Percentiles rank a stretch among this genome's conserved stretches.
phyloP scores from a whole-genome alignment of 2,113 vertebrate genomes.

The Rhombomys opimus region DNA sequence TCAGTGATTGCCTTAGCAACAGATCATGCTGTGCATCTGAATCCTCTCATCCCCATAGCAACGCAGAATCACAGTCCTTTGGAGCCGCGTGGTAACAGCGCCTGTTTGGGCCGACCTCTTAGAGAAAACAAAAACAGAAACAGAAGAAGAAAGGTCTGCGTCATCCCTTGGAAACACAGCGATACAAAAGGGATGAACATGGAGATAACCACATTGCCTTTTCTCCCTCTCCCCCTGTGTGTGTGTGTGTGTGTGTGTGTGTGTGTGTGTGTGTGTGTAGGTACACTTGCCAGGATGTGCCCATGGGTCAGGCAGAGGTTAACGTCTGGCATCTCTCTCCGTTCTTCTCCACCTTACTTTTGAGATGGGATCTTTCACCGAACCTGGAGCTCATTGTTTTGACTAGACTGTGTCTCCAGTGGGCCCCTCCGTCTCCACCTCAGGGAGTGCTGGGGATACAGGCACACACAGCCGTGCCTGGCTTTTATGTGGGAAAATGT shows the following conservation, averaged over 20 bases:
- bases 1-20: constrained; percentile 49
- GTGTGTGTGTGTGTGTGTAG: neutral
- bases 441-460: neutral
- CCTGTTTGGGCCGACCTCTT: constrained; percentile 20
- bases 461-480: too few relatives aligned
- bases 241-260: neutral
- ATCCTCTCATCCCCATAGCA: constrained; percentile 68
- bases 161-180: neutral
- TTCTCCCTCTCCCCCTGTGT: neutral
- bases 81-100: neutral
- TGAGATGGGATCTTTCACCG: neutral
- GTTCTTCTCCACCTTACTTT: neutral
- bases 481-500: neutral
- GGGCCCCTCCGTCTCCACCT: too few relatives aligned
- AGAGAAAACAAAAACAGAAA: neutral
- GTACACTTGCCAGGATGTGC: neutral
- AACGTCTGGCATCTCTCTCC: neutral
- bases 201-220: neutral
- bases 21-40: constrained; percentile 39
- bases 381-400: neutral
- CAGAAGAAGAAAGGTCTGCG: neutral
- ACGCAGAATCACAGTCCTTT: neutral
- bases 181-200: neutral
- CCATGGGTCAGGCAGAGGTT: neutral
- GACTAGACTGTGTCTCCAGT: neutral